Percentiles rank a stretch among this genome's conserved stretches.
These are phyloP conservation scores for Dicaeum eximium DNA, from an alignment of 2,113 vertebrate genomes.

Conservation along the genomic window DNA sequence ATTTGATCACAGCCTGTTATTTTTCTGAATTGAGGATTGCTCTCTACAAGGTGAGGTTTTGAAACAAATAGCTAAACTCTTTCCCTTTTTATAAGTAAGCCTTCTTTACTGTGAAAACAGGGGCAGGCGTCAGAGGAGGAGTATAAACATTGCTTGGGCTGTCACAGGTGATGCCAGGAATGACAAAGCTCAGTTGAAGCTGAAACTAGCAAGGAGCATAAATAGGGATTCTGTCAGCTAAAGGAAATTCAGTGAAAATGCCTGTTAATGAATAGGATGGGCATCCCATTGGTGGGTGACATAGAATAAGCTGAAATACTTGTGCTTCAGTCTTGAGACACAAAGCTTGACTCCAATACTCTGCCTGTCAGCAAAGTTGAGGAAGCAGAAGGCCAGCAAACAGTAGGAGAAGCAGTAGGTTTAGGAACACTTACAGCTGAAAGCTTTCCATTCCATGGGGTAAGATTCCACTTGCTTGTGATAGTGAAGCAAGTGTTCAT, in stretches of 20 bases:
- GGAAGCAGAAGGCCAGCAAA: neutral
- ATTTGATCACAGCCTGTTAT: neutral
- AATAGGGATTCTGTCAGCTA: neutral
- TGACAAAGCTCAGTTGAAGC: neutral
- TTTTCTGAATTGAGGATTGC: neutral
- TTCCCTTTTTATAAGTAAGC: neutral
- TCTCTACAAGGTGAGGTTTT: neutral
- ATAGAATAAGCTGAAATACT: neutral
- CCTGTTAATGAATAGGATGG: neutral
- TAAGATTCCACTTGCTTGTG: neutral
- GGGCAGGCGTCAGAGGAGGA: neutral
- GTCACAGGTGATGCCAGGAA: neutral
- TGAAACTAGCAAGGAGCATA: neutral
- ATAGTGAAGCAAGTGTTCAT: neutral
- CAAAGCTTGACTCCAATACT: neutral
- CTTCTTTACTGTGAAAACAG: neutral
- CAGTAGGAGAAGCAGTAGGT: neutral
- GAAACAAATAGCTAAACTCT: neutral
- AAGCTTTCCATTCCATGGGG: neutral
- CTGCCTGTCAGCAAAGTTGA: neutral
- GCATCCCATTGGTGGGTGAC: neutral
- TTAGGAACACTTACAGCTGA: neutral
- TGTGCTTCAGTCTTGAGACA: neutral
- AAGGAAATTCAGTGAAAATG: neutral
- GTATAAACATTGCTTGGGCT: neutral